Evolutionary conservation across 2,113 vertebrate species (phyloP).

Genomic region (Cyanistes caeruleus): DNA sequence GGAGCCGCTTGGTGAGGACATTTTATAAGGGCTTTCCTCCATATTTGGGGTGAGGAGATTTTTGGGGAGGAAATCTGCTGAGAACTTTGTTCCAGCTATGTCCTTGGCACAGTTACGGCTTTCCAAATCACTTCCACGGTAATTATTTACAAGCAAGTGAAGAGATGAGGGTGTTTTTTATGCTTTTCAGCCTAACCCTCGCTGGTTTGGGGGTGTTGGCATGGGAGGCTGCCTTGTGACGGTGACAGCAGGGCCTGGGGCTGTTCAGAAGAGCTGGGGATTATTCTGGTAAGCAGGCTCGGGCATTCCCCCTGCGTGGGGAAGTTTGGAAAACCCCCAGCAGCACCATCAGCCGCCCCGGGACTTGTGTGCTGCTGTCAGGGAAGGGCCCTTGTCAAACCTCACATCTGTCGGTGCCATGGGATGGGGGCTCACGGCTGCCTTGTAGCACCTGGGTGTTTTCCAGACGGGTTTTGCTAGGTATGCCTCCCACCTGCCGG

Average conservation of each 20-base stretch:
- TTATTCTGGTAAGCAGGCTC: background rate
- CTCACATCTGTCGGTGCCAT: fast-evolving
- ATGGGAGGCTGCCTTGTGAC: fast-evolving
- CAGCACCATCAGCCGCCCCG: fast-evolving
- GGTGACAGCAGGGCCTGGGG: background rate
- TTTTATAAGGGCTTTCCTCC: background rate
- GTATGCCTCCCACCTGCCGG: fast-evolving
- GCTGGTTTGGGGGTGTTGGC: fast-evolving
- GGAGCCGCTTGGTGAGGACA: fast-evolving
- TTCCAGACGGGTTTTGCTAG: fast-evolving
- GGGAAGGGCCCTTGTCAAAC: fast-evolving
- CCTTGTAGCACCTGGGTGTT: fast-evolving
- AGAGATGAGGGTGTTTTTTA: background rate
- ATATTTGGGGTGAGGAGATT: fast-evolving
- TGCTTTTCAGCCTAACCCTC: fast-evolving
- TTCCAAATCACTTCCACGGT: background rate
- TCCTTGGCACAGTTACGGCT: background rate
- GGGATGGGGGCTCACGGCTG: fast-evolving
- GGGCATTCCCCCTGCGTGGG: fast-evolving
- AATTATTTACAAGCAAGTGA: background rate
- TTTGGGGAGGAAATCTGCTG: background rate
- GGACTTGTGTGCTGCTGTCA: fast-evolving
- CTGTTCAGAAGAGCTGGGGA: fast-evolving
- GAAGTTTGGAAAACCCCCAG: background rate
- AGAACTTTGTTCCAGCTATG: background rate